Percentiles rank a stretch among this genome's conserved stretches.
These are phyloP conservation scores for Motacilla tschutschensis DNA, from an alignment of 2,113 vertebrate species.

Conservation along the genomic window DNA sequence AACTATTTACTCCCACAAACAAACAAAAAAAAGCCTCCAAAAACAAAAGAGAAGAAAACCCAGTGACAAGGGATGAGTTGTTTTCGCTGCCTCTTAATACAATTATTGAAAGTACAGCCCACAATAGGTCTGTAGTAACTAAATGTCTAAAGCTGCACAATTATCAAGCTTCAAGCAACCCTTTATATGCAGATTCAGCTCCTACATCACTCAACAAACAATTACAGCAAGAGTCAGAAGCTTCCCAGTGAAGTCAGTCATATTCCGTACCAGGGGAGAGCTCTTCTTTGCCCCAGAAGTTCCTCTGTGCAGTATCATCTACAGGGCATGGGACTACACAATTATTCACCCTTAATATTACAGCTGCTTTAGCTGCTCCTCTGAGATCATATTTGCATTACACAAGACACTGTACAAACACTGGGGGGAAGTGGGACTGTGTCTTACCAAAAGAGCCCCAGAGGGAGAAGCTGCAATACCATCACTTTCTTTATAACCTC, in stretches of 20 bases:
- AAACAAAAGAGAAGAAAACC: background rate
- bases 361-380: background rate
- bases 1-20: background rate
- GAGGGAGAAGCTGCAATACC: background rate
- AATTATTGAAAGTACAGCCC: background rate
- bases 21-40: background rate
- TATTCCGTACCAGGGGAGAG: accelerated
- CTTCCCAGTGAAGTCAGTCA: background rate
- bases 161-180: background rate
- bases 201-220: background rate
- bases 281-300: background rate
- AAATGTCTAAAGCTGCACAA: background rate
- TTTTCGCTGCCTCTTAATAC: background rate
- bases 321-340: background rate
- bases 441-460: background rate
- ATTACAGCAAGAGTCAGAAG: background rate
- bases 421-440: background rate
- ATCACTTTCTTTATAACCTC: background rate
- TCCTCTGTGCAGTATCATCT: background rate
- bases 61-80: background rate
- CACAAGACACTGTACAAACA: background rate
- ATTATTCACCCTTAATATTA: background rate
- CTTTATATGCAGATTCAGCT: background rate
- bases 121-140: background rate
- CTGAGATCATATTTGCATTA: background rate